Evolutionary conservation across 1,140 invertebrate genomes (phyloP).

Genomic region (Drosophila kanapiae): DNA sequence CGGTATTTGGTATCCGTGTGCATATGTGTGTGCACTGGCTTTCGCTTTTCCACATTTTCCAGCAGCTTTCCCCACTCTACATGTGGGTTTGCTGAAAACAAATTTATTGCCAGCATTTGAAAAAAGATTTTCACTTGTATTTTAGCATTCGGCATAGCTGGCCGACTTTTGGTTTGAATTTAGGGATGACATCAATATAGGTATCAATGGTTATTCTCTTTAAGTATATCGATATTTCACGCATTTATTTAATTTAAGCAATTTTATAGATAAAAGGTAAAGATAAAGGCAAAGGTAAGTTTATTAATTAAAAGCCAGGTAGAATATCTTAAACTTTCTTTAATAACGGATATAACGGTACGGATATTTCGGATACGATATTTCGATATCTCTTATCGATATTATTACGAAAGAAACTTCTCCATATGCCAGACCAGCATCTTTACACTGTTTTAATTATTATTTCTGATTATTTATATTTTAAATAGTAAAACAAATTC

Average conservation of each 20-base stretch:
- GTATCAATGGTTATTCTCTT: neutral
- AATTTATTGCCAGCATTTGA: slow-evolving; percentile 37
- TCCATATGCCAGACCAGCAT: too few relatives aligned
- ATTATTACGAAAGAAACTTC: neutral
- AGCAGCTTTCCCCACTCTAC: neutral
- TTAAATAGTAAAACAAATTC: too few relatives aligned
- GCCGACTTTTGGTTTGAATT: slow-evolving; percentile 2
- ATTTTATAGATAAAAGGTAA: too few relatives aligned
- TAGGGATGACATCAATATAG: neutral
- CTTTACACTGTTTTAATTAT: too few relatives aligned
- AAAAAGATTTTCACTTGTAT: slow-evolving; percentile 43
- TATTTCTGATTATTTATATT: neutral
- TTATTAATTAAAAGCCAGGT: neutral
- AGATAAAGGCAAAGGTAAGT: too few relatives aligned
- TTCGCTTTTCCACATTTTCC: slow-evolving; percentile 27
- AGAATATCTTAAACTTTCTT: neutral
- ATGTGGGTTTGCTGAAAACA: slow-evolving; percentile 17
- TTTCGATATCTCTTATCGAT: neutral
- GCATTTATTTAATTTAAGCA: too few relatives aligned
- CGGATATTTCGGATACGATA: too few relatives aligned
- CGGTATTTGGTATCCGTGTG: slow-evolving; percentile 8
- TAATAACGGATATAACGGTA: too few relatives aligned
- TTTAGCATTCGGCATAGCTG: slow-evolving; percentile 37
- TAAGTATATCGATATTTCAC: too few relatives aligned
- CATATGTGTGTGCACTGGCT: slow-evolving; percentile 15